phyloP scores from a whole-genome alignment of 2,113 vertebrate genomes.

The Poeciliopsis retropinna region DNA sequence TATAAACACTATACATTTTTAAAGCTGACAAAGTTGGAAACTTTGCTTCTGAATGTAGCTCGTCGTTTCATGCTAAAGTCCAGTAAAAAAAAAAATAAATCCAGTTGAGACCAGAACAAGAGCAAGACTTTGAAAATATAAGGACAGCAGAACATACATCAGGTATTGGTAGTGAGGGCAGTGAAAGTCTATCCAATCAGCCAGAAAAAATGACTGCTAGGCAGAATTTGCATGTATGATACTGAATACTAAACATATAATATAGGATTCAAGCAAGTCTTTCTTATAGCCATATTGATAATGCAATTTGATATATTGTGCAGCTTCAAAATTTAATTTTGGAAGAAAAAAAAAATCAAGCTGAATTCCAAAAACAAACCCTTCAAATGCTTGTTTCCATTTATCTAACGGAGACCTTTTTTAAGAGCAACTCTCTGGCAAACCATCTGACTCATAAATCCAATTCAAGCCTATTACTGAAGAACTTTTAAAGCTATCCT shows the following conservation, averaged over 20 bases:
- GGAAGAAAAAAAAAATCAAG: constrained; percentile 39
- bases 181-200: constrained; percentile 16
- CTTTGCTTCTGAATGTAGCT: too few relatives aligned
- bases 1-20: background rate
- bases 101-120: too few relatives aligned
- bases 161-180: constrained; percentile 17
- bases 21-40: background rate
- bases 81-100: too few relatives aligned
- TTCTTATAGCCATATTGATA: background rate
- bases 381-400: constrained; percentile 72
- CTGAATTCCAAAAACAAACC: constrained; percentile 58
- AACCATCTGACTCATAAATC: constrained; percentile 79
- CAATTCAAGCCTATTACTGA: constrained; percentile 77
- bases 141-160: too few relatives aligned
- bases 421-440: constrained; percentile 76
- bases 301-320: background rate
- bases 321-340: background rate
- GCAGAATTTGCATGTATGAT: too few relatives aligned
- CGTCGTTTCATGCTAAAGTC: too few relatives aligned
- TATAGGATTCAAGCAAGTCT: too few relatives aligned
- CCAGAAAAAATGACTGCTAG: too few relatives aligned
- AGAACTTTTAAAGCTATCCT: constrained; percentile 82
- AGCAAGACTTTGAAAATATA: constrained; percentile 17
- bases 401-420: constrained; percentile 71
- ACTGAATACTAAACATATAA: too few relatives aligned